A percentile compares a stretch with the other conserved stretches of the same genome.
Evolutionary conservation across 1,140 invertebrate species (phyloP).

Genomic region (Phymastichus coffea): DNA sequence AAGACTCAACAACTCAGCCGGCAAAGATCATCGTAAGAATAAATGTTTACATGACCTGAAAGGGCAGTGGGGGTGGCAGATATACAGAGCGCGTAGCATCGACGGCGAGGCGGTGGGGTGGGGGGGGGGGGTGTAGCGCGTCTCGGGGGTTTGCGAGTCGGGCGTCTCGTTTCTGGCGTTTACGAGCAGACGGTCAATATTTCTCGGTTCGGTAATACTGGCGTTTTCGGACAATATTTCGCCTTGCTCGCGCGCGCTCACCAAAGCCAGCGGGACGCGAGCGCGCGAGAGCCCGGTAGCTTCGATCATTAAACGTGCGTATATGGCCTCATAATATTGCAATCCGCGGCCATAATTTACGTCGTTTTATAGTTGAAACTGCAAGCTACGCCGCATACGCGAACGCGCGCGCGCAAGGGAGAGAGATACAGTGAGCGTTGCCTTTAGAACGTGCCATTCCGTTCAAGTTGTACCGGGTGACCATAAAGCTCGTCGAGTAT

Average conservation of each 20-base stretch:
- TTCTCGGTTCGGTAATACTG: conserved; percentile 23
- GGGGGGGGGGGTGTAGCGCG: too few species aligned
- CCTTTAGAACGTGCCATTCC: conserved; percentile 52
- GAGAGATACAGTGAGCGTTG: too few species aligned
- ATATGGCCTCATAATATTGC: conserved; percentile 59
- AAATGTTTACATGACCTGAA: too few species aligned
- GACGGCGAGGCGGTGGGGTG: neutral
- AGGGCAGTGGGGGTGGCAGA: too few species aligned
- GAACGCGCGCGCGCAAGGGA: neutral
- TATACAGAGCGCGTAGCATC: neutral
- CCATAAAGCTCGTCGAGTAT: conserved; percentile 51
- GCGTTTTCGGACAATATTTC: conserved; percentile 53
- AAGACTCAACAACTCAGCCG: too few species aligned
- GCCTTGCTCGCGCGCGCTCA: conserved; percentile 27
- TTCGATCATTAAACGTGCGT: conserved; percentile 59
- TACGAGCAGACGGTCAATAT: conserved; percentile 26
- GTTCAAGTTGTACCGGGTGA: conserved; percentile 53
- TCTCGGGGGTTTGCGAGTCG: too few species aligned
- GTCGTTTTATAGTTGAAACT: conserved; percentile 60
- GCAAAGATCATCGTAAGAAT: too few species aligned
- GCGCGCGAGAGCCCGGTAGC: conserved; percentile 48
- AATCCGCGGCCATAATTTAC: conserved; percentile 58
- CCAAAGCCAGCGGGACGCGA: too few species aligned
- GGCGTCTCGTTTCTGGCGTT: conserved; percentile 24
- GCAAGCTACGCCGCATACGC: conserved; percentile 42